Conservation (phyloP, 2,888 invertebrate species). For the Leucania comma region DNA sequence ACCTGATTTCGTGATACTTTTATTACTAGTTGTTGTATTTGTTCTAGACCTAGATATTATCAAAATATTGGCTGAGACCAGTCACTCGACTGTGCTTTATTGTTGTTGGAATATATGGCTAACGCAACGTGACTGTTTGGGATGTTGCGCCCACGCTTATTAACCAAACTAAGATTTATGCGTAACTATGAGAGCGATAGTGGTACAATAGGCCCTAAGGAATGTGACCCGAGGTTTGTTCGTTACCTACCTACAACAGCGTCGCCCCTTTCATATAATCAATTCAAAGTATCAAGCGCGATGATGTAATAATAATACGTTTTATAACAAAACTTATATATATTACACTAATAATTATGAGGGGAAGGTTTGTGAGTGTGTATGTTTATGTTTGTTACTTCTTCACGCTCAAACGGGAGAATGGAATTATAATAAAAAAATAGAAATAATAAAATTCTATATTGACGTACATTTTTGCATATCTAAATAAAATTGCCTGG, state of each 20-base stretch:
- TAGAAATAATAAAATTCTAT: no score
- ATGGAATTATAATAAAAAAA: no score
- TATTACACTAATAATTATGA: no score
- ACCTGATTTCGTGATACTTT: slow-evolving; percentile 44
- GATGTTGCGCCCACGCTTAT: slow-evolving; percentile 87
- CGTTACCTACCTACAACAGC: slow-evolving; percentile 66
- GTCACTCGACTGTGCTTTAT: slow-evolving; percentile 51
- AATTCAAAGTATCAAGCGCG: slow-evolving; percentile 52
- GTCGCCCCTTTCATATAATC: slow-evolving; percentile 60
- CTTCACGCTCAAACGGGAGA: no score
- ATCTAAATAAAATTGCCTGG: no score
- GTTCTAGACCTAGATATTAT: slow-evolving; percentile 40
- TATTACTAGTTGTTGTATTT: slow-evolving; percentile 23
- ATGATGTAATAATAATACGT: slow-evolving; percentile 21
- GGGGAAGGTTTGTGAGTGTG: no score
- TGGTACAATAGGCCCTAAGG: slow-evolving; percentile 85
- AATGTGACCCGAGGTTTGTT: slow-evolving; percentile 84
- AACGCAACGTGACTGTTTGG: slow-evolving; percentile 80
- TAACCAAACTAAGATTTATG: slow-evolving; percentile 88
- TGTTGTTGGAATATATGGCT: slow-evolving; percentile 73
- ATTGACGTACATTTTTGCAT: no score
- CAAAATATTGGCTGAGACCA: slow-evolving; percentile 36
- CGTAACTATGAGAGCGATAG: slow-evolving; percentile 81
- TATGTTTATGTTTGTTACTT: no score
- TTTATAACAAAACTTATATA: not conserved